Evolutionary conservation across 2,888 invertebrate genomes (phyloP), one percentile per base, ranked within the genome.

Genomic region (Erynnis tages): DNA sequence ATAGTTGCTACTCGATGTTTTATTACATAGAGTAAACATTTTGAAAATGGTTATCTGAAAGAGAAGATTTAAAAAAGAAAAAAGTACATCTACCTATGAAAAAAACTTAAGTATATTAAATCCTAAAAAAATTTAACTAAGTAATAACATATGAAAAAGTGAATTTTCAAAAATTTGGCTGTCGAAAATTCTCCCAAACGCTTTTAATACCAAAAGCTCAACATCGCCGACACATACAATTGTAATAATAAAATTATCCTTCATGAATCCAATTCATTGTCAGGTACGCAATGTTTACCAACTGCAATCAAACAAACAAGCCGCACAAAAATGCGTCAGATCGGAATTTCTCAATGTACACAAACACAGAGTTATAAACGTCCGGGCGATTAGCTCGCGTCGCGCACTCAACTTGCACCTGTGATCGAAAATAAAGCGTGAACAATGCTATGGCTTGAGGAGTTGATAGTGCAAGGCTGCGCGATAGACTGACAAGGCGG

Each of bases 381-480:
- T 38, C 27, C 11, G n/a, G 3, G 5, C 5, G 21, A 5, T 37
- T 44, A 17, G 17, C 38, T 3, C 29, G 37, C 44, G 34, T 35
- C 37, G 44, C 52, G 52, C 52, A 44, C 44, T 50, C 13, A 0
- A 6, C 19, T 19, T 7, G 29, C 53, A 56, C 55, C 44, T 47
- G 21, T 38, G 53, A 44, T 54, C 52, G 61, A 59, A 63, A 69
- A 66, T 66, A 62, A 64, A 67, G 59, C 65, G 62, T 68, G 64
- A 65, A 59, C 67, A 64, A 74, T 69, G 57, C 50, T 50, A 50
- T 52, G 44, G 67, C 62, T 67, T 69, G 69, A 69, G 67, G 63
- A 71, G 82, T 76, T 76, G 77, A 76, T 84, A 76, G 79, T 73
- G 69, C 79, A 76, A 78, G 71, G 71, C 73, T 71, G 69, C 83